A percentile compares a stretch with the other conserved stretches of the same genome.
These are phyloP conservation scores for Sycophila texana DNA, from an alignment of 2,888 invertebrate genomes.

Conservation along the genomic window DNA sequence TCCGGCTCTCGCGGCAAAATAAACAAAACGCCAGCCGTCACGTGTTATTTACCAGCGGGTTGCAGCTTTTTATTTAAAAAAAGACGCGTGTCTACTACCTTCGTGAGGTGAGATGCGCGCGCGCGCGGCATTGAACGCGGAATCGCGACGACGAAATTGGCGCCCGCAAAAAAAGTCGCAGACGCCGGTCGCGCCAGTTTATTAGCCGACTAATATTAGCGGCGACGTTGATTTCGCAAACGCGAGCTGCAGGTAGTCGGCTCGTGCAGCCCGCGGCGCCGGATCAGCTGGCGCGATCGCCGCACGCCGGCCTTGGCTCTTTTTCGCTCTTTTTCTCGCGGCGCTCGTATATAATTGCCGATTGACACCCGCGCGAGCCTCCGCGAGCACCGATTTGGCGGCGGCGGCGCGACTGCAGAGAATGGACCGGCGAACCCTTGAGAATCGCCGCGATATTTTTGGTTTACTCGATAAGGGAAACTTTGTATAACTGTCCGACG, in stretches of 20 bases:
- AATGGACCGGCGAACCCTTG: no score
- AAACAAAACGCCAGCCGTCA: no score
- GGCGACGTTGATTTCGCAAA: neutral
- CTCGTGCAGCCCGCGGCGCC: neutral
- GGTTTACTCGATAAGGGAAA: no score
- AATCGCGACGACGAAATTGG: neutral
- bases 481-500: no score
- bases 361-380: conserved; percentile 1
- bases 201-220: conserved; percentile 22
- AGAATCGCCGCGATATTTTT: no score
- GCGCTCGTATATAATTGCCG: neutral
- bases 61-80: neutral
- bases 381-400: no score
- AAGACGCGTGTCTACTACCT: no score
- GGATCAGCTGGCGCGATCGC: neutral
- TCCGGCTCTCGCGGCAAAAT: no score
- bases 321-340: no score
- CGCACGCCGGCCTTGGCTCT: neutral
- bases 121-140: neutral
- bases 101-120: neutral
- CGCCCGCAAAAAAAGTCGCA: conserved; percentile 3
- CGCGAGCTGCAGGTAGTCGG: neutral
- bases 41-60: no score
- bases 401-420: no score
- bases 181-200: conserved; percentile 7